Evolutionary conservation across 2,888 invertebrate genomes (phyloP), one percentile per base, ranked within the genome.

Genomic region (Meteorus colon): DNA sequence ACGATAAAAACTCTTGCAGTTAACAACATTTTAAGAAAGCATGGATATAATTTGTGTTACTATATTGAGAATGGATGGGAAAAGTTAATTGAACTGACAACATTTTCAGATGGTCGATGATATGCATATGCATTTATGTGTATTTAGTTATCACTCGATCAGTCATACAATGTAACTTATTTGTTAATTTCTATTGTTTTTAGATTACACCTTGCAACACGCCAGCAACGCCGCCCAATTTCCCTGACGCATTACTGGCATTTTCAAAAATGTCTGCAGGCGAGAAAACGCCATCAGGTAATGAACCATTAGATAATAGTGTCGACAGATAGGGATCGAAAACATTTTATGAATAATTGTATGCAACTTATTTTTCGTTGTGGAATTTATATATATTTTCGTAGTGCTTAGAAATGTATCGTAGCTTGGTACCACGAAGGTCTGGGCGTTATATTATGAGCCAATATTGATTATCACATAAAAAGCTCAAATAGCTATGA

Each of bases 201-300:
- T 92, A 96, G 90, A 96, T 96, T 92, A 96, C 97, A 70, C 97
- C 97, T 27, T 96, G 97, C 86, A 97, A 97, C 90, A 97, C 97
- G 76, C 97, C 97, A 72, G 97, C 97, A 70, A 97, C 97, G 67
- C 97, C 97, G 66, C 97, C 97, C 45, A 97, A 97, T 90, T 97
- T 97, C 88, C 97, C 97, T 4, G 97, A 97, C 87, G 95, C 97
- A 34, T 91, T 97, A 80, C 92, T 96, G 80, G 96, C 97, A 73
- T 96, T 97, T 89, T 96, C 96, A 14, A 95, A 96, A 87, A 92
- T 97, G 91, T 96, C 96, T 31, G 95, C 96, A 73, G 91, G 92
- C 63, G 92, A 92, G 68, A 91, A 91, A 81, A 91, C 90, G 75
- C 91, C 91, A 55, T 90, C 90, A 59, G 89, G 89, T 89, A 84